A percentile compares a stretch with the other conserved stretches of the same genome.
These are phyloP conservation scores for Zosterops lateralis DNA, from an alignment of 2,113 vertebrate species.

Conservation along the genomic window DNA sequence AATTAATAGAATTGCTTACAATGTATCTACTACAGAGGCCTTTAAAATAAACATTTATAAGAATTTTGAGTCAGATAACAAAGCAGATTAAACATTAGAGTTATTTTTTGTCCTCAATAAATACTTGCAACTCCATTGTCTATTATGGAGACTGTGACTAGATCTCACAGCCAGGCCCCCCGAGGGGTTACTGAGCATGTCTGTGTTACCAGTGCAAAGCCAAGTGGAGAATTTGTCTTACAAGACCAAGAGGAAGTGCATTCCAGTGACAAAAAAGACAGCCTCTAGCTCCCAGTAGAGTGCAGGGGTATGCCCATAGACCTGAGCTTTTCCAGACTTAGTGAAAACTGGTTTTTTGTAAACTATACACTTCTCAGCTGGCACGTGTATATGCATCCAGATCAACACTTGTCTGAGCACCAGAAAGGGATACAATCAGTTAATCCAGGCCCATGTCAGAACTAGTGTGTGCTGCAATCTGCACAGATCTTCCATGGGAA, in stretches of 20 bases:
- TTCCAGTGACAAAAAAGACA: background rate
- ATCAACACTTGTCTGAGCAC: background rate
- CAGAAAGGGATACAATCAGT: background rate
- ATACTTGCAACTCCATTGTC: background rate
- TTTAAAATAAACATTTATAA: background rate
- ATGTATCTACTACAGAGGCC: background rate
- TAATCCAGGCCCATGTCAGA: background rate
- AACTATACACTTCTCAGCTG: background rate
- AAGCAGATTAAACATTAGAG: background rate
- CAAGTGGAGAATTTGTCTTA: background rate
- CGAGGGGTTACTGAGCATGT: background rate
- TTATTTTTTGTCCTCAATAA: background rate
- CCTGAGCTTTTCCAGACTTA: background rate
- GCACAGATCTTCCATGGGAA: background rate
- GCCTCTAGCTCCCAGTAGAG: background rate
- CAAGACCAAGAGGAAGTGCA: background rate
- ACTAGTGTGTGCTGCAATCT: background rate
- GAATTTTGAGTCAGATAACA: background rate
- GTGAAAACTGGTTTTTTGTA: background rate
- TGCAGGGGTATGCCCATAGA: accelerated
- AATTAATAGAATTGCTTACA: background rate
- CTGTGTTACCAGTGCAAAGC: background rate
- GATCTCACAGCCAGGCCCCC: background rate
- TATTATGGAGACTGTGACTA: background rate
- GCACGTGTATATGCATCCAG: background rate